Conservation (phyloP, 1,140 invertebrate species). For the Physella acuta region DNA sequence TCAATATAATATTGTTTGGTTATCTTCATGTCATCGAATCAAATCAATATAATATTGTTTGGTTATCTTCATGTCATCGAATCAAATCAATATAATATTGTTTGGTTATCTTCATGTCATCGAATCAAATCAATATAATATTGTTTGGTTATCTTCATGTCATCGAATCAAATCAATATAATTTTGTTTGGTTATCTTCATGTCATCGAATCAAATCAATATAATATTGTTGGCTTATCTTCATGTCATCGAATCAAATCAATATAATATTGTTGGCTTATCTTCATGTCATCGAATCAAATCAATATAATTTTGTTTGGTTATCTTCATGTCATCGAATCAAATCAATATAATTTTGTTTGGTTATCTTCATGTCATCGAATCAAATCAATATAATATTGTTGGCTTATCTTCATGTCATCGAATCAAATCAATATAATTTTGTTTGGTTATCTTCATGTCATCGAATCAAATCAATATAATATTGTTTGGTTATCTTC, state of each 20-base stretch:
- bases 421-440: neutral
- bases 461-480: neutral
- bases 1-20: neutral
- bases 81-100: neutral
- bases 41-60: neutral
- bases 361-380: neutral
- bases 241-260: neutral
- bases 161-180: neutral
- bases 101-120: neutral
- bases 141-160: neutral
- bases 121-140: neutral
- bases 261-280: neutral
- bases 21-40: neutral
- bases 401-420: neutral
- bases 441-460: neutral
- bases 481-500: neutral
- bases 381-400: too few relatives aligned
- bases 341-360: neutral
- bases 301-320: neutral
- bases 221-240: too few relatives aligned
- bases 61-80: neutral
- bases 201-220: neutral
- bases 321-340: neutral
- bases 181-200: neutral
- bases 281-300: neutral